phyloP scores from a whole-genome alignment of 2,113 vertebrate genomes.

The Oncorhynchus clarkii region DNA sequence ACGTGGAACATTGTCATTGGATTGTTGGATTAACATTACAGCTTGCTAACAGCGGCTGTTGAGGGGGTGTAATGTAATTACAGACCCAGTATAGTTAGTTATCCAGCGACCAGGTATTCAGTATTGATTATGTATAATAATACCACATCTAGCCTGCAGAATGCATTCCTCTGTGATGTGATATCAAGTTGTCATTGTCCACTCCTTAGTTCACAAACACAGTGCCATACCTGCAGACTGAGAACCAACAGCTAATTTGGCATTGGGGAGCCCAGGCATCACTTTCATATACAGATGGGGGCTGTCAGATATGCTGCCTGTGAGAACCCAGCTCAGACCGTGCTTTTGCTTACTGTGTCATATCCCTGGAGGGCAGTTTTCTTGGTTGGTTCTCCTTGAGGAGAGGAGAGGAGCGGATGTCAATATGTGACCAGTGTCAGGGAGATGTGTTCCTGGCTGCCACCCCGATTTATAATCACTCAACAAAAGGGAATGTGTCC shows the following conservation, averaged over 20 bases:
- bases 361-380: background rate
- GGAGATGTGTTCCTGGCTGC: background rate
- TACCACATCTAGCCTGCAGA: too few species aligned
- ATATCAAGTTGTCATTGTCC: background rate
- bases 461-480: background rate
- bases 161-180: background rate
- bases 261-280: background rate
- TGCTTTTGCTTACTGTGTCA: background rate
- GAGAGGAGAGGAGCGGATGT: background rate
- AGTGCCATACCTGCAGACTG: background rate
- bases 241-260: background rate
- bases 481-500: conserved; percentile 1
- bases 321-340: background rate
- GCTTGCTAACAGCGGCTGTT: too few species aligned
- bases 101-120: too few species aligned
- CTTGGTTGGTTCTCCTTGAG: background rate
- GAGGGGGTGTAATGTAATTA: too few species aligned
- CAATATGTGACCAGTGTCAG: background rate
- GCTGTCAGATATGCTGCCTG: background rate
- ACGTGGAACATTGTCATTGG: background rate
- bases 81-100: background rate
- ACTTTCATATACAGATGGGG: conserved; percentile 2
- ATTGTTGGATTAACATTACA: too few species aligned
- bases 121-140: background rate
- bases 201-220: background rate